Evolutionary conservation across 2,888 invertebrate genomes (phyloP).

Genomic region (Lithophane socia): DNA sequence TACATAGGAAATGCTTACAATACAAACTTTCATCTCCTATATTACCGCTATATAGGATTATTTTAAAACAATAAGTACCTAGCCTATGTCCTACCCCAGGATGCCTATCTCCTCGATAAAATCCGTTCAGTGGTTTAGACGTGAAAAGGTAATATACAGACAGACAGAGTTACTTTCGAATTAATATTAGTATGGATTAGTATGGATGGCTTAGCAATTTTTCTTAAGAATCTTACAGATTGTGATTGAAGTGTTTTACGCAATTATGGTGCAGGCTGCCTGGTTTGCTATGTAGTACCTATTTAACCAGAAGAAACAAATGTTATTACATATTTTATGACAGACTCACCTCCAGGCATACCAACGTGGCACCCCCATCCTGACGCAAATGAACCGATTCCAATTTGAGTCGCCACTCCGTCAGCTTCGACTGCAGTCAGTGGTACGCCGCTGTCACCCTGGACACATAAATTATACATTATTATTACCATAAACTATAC

Average conservation of each 20-base stretch:
- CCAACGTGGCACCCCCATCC: slow-evolving; percentile 75
- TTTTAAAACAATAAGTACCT: too few species aligned
- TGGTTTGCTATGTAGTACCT: not conserved
- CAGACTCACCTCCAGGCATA: slow-evolving; percentile 75
- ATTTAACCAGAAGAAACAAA: not conserved
- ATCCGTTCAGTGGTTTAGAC: too few species aligned
- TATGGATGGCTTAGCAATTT: not conserved
- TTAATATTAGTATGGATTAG: too few species aligned
- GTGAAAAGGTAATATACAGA: too few species aligned
- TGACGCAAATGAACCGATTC: slow-evolving; percentile 79
- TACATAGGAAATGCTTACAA: too few species aligned
- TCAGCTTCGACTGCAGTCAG: slow-evolving; percentile 72
- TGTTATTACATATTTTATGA: not conserved
- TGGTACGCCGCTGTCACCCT: slow-evolving; percentile 83
- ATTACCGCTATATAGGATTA: too few species aligned
- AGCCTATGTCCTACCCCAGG: too few species aligned
- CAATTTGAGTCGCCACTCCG: slow-evolving; percentile 73
- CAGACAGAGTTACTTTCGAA: too few species aligned
- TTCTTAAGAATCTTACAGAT: not conserved
- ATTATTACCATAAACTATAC: too few species aligned
- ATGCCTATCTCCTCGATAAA: too few species aligned
- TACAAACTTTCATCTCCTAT: too few species aligned
- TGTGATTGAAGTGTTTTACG: not conserved
- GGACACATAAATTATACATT: slow-evolving; percentile 5
- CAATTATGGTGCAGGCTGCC: not conserved